Base-by-base conservation (phyloP, 2,113 vertebrate species). In the Fulmarus glacialis region DNA sequence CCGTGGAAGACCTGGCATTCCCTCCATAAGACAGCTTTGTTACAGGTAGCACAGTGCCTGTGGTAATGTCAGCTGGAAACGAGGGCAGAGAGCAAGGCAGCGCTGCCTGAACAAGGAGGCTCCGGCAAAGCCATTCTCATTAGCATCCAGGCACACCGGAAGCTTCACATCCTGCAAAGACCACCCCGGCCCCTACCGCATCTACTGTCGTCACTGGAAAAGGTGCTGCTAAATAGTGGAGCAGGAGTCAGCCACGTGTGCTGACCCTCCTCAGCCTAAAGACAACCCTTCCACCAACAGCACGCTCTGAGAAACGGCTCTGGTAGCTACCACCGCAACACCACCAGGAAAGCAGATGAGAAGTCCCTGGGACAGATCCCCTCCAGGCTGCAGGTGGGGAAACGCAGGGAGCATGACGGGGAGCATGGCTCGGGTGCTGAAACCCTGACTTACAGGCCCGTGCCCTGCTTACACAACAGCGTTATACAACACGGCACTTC, bases 381-480 rank as follows among this genome's bases (percentile, higher is more conserved):
- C 26, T 63, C 48, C 43, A 42, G 73, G 73, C 85, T 88, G 53
- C 70, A 75, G 58, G 53, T 47, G 75, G 38, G 64, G 73, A 79
- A 87, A 67, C 0, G 2, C 50, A 40, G 26, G 64, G 50, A 88
- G 47, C 82, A 32, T 12, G 4, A 67, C 2, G 2, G 78, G 52
- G 36, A 93, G 68, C 11, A 2, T 0, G 24, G 63, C 79, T 80
- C 4, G 0, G 70, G 75, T 68, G 87, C 92, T 0, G 2, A 90
- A 95, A 82, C 66, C 47, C 82, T 1, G 4, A 20, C 72, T 40
- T 40, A 48, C 29, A 82, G 30, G 30, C 85, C 87, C 30, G 3
- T 64, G 86, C 66, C 58, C 82, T 42, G 90, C 79, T 97, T 97
- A 97, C 83, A 93, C 92, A 97, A 96, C 77, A 32, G 70, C 20